These are phyloP conservation scores for Pteropus alecto DNA, from an alignment of 2,113 vertebrate species.

Conservation along the genomic window DNA sequence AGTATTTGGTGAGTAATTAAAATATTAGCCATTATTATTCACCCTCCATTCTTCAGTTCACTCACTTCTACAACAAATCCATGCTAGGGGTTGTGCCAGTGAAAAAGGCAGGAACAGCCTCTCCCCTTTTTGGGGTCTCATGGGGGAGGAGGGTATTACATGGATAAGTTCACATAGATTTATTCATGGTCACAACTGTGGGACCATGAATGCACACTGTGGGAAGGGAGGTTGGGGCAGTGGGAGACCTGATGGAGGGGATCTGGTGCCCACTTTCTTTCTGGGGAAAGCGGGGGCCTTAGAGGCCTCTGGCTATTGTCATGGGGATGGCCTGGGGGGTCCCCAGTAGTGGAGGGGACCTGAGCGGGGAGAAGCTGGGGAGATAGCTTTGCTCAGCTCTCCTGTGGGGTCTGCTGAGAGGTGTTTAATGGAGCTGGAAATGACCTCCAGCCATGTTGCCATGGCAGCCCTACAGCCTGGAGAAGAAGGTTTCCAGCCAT, in stretches of 20 bases:
- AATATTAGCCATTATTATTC: neutral
- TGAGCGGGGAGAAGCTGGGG: neutral
- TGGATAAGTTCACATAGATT: neutral
- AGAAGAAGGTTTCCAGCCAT: neutral
- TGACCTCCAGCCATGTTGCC: constrained; percentile 1
- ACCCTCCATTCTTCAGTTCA: neutral
- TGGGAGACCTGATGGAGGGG: neutral
- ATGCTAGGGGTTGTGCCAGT: neutral
- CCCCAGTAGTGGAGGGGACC: neutral
- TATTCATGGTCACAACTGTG: neutral
- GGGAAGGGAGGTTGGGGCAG: neutral
- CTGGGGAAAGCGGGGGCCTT: neutral
- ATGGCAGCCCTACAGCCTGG: constrained; percentile 35
- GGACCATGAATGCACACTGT: too few relatives aligned
- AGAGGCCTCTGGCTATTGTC: neutral
- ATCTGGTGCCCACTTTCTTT: fast-evolving
- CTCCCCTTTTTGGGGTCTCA: neutral
- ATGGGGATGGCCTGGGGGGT: too few relatives aligned
- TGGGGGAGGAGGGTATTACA: fast-evolving
- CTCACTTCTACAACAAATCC: neutral
- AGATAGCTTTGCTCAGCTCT: neutral
- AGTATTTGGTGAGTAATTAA: neutral
- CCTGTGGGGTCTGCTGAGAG: neutral
- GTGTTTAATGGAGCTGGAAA: neutral
- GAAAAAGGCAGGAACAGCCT: neutral